Percentiles rank a stretch among this genome's conserved stretches.
Conservation (phyloP, 2,797 vertebrate species). For the Nyctibius grandis region DNA sequence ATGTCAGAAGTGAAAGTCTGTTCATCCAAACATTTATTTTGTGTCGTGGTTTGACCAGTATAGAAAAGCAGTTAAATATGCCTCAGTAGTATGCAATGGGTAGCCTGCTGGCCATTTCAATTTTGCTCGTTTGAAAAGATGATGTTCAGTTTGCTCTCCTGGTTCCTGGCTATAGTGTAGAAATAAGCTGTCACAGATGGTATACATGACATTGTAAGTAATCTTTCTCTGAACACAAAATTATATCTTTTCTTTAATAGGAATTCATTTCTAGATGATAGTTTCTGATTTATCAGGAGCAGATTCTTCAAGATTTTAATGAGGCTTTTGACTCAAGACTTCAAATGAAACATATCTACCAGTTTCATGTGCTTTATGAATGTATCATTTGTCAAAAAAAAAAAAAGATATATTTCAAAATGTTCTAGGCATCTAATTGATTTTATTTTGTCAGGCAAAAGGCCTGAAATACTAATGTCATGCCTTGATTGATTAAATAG, state of each 20-base stretch:
- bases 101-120: neutral
- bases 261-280: constrained; percentile 5
- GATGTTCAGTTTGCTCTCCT: neutral
- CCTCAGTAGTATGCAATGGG: neutral
- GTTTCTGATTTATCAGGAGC: neutral
- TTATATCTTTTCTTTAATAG: neutral
- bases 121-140: neutral
- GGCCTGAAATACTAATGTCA: neutral
- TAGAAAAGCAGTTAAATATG: neutral
- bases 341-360: neutral
- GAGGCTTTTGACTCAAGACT: neutral
- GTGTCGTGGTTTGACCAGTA: neutral
- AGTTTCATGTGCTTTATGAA: neutral
- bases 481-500: neutral
- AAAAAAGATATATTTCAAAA: neutral
- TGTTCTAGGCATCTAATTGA: neutral
- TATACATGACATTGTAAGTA: neutral
- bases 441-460: neutral
- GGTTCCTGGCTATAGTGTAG: neutral
- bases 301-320: constrained; percentile 20
- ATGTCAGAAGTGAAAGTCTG: neutral
- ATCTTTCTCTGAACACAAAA: neutral
- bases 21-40: neutral
- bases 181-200: constrained; percentile 17
- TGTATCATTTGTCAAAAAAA: neutral